Conservation (phyloP, 2,113 vertebrate species). For the Canis aureus region DNA sequence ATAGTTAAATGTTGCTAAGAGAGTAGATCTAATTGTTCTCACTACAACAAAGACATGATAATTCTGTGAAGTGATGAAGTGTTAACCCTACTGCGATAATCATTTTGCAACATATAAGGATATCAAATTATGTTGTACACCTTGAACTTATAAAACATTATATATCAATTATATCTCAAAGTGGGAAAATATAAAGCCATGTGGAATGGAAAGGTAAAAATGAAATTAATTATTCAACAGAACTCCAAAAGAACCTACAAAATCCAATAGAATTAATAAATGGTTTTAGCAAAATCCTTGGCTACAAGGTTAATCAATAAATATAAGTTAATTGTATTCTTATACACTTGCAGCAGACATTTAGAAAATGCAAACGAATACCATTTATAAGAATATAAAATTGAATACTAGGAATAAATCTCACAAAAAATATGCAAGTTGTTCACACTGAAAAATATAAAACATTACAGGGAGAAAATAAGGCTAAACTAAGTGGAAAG, state of each 20-base stretch:
- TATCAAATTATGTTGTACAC: not conserved
- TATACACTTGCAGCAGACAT: not conserved
- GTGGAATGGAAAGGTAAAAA: not conserved
- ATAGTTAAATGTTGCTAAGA: not conserved
- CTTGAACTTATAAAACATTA: not conserved
- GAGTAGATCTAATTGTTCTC: not conserved
- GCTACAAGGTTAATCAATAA: not conserved
- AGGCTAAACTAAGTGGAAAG: not conserved
- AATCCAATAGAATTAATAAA: not conserved
- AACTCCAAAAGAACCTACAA: not conserved
- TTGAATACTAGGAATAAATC: not conserved
- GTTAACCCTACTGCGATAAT: not conserved
- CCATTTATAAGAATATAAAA: not conserved
- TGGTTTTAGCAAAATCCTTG: not conserved
- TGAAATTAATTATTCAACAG: constrained; percentile 34
- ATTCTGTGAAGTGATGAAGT: not conserved
- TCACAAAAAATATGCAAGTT: not conserved
- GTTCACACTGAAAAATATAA: not conserved
- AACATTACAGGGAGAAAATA: not conserved
- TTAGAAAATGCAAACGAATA: constrained; percentile 24
- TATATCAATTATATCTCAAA: constrained; percentile 4
- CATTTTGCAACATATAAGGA: not conserved
- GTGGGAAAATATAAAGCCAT: not conserved
- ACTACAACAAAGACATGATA: not conserved
- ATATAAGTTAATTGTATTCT: not conserved